Conservation (phyloP, 2,113 vertebrate genomes). For the Mohoua ochrocephala region DNA sequence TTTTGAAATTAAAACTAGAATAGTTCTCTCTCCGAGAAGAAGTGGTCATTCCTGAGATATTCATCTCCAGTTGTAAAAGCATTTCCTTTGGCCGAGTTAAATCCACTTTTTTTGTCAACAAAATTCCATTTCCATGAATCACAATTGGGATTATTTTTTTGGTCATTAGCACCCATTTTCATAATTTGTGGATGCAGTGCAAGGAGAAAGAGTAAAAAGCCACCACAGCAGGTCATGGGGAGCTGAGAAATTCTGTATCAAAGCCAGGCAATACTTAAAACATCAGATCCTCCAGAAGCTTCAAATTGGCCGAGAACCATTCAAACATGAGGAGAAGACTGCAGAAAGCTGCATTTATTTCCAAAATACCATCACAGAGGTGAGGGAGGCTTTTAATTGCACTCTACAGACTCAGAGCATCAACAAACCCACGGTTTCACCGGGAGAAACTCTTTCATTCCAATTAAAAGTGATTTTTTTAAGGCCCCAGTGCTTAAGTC, state of each 20-base stretch:
- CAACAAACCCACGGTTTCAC: background rate
- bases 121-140: constrained; percentile 48
- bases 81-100: constrained; percentile 32
- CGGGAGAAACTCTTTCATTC: background rate
- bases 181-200: background rate
- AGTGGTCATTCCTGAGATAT: constrained; percentile 8
- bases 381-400: background rate
- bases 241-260: background rate
- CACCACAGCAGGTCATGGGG: background rate
- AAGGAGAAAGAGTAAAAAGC: background rate
- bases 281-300: background rate
- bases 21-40: background rate
- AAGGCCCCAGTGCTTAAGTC: background rate
- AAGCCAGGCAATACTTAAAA: background rate
- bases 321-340: background rate
- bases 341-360: background rate
- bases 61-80: constrained; percentile 1
- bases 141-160: background rate
- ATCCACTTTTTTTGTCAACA: constrained; percentile 38
- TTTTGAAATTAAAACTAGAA: background rate
- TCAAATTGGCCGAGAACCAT: background rate
- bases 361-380: background rate
- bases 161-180: constrained; percentile 17
- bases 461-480: background rate
- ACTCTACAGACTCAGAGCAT: background rate